These are phyloP conservation scores for Dasypolia templi DNA, from an alignment of 2,888 invertebrate species.

Conservation along the genomic window DNA sequence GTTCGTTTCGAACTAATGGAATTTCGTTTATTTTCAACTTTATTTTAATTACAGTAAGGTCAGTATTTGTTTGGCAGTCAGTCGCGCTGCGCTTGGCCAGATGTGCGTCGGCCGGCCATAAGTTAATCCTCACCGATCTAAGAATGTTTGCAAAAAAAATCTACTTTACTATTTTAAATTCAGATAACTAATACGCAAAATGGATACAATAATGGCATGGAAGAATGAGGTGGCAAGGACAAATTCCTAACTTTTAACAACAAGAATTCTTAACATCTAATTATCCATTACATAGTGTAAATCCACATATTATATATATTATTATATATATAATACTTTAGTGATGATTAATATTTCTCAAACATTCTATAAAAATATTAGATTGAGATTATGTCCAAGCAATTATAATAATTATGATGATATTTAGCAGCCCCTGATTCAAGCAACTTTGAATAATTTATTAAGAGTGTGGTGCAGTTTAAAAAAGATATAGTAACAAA, in stretches of 20 bases:
- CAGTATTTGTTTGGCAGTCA: not conserved
- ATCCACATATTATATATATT: no score
- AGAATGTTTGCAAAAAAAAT: not conserved
- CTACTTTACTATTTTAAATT: not conserved
- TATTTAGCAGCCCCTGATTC: not conserved
- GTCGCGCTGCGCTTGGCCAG: not conserved
- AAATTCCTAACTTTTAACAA: conserved; percentile 7
- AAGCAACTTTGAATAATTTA: not conserved
- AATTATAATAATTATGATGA: not conserved
- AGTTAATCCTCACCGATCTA: not conserved
- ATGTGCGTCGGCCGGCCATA: not conserved
- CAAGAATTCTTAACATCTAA: conserved; percentile 7
- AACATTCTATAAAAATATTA: conserved; percentile 27
- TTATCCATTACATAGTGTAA: not conserved
- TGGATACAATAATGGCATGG: conserved; percentile 1
- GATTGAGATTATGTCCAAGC: not conserved
- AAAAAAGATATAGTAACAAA: no score
- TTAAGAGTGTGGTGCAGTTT: no score
- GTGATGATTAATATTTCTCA: not conserved
- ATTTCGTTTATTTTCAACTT: not conserved
- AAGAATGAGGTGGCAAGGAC: not conserved
- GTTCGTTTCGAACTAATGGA: not conserved
- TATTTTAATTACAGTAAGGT: not conserved
- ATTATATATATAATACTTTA: no score
- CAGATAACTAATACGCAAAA: not conserved